Evolutionary conservation across 2,888 invertebrate genomes (phyloP).

Genomic region (Empis stercorea): DNA sequence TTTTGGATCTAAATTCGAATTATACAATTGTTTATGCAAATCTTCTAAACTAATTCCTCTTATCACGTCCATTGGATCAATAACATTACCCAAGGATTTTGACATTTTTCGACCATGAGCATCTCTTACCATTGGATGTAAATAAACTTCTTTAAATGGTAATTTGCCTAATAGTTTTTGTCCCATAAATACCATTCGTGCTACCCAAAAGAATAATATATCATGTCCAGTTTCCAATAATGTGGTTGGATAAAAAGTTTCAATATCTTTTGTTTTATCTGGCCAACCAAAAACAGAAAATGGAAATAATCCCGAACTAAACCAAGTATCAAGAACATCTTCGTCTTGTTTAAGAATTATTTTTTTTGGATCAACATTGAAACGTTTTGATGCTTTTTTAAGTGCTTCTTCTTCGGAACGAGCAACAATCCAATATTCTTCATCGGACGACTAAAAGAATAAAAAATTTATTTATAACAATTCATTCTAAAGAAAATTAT

Average conservation of each 20-base stretch:
- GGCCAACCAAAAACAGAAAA: constrained; percentile 98
- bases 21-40: constrained; percentile 56
- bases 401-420: constrained; percentile 60
- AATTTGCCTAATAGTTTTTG: constrained; percentile 76
- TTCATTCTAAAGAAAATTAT: not conserved
- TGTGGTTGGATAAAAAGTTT: constrained; percentile 82
- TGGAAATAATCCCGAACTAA: constrained; percentile 91
- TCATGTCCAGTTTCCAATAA: constrained; percentile 95
- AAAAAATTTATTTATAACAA: not conserved
- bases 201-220: constrained; percentile 99
- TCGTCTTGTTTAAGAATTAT: constrained; percentile 64
- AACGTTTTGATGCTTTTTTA: constrained; percentile 62
- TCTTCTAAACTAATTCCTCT: constrained; percentile 69
- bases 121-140: constrained; percentile 96
- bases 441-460: constrained; percentile 35
- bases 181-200: constrained; percentile 97
- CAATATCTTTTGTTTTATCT: constrained; percentile 53
- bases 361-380: constrained; percentile 41
- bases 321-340: constrained; percentile 99
- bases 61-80: constrained; percentile 95
- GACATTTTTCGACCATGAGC: constrained; percentile 99
- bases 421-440: constrained; percentile 66
- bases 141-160: constrained; percentile 85
- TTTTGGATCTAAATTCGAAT: constrained; percentile 73
- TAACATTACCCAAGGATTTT: constrained; percentile 94